Conservation (phyloP, 2,113 vertebrate genomes). For the Archilochus colubris region DNA sequence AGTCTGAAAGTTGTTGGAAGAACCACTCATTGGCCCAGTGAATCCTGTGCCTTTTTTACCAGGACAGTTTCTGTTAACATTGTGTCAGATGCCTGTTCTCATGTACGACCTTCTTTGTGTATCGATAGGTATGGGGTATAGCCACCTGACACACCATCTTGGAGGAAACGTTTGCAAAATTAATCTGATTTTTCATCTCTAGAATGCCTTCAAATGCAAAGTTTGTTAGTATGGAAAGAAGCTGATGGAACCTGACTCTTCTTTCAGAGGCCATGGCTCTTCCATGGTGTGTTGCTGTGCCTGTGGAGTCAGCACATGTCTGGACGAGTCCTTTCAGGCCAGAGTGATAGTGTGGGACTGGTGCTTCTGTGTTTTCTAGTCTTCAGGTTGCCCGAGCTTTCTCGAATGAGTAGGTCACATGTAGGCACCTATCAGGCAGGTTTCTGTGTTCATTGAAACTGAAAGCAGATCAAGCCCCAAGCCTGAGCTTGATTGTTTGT, state of each 20-base stretch:
- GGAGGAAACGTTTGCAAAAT: not conserved
- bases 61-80: not conserved
- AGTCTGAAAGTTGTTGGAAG: not conserved
- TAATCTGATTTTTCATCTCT: not conserved
- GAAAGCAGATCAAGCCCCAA: not conserved
- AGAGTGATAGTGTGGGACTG: not conserved
- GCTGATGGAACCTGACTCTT: not conserved
- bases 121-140: not conserved
- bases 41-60: not conserved
- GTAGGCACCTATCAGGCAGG: not conserved
- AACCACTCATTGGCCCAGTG: not conserved
- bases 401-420: not conserved
- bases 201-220: not conserved
- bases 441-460: not conserved
- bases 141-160: not conserved
- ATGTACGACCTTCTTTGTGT: not conserved
- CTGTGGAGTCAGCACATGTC: not conserved
- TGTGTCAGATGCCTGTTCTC: not conserved
- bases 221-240: not conserved
- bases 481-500: not conserved
- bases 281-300: not conserved
- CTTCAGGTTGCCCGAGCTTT: not conserved
- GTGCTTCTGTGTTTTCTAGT: not conserved
- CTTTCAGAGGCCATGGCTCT: not conserved
- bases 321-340: not conserved